Percentiles rank a stretch among this genome's conserved stretches.
Evolutionary conservation across 1,140 invertebrate genomes (phyloP).

Genomic region (Bicyclus anynana): DNA sequence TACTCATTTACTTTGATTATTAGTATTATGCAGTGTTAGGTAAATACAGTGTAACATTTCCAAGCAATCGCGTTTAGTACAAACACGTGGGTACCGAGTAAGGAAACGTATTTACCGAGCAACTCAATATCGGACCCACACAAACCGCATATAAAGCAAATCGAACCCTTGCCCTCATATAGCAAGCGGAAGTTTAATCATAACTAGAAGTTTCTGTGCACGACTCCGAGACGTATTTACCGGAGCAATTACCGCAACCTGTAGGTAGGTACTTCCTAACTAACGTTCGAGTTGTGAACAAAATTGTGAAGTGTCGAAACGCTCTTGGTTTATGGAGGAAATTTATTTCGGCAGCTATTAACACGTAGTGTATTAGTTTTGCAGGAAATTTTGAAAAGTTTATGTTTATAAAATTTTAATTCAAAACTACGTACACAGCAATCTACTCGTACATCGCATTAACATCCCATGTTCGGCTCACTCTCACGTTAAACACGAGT

Average conservation of each 20-base stretch:
- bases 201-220: constrained; percentile 20
- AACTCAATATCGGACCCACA: constrained; percentile 15
- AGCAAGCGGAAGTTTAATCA: constrained; percentile 25
- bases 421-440: too few species aligned
- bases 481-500: too few species aligned
- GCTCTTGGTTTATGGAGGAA: constrained; percentile 11
- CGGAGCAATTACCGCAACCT: constrained; percentile 23
- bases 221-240: constrained; percentile 17
- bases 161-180: constrained; percentile 23
- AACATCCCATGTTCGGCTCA: too few species aligned
- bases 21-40: too few species aligned
- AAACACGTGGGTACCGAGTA: neutral
- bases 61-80: neutral
- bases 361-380: too few species aligned
- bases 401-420: too few species aligned
- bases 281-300: constrained; percentile 8
- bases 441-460: too few species aligned
- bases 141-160: constrained; percentile 11
- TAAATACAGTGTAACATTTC: neutral
- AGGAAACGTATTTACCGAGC: neutral
- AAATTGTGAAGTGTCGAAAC: constrained; percentile 11
- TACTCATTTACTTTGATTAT: too few species aligned
- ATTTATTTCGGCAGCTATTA: constrained; percentile 1
- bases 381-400: too few species aligned
- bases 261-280: constrained; percentile 6